phyloP scores from a whole-genome alignment of 2,888 invertebrate genomes.

The Dioctria rufipes region DNA sequence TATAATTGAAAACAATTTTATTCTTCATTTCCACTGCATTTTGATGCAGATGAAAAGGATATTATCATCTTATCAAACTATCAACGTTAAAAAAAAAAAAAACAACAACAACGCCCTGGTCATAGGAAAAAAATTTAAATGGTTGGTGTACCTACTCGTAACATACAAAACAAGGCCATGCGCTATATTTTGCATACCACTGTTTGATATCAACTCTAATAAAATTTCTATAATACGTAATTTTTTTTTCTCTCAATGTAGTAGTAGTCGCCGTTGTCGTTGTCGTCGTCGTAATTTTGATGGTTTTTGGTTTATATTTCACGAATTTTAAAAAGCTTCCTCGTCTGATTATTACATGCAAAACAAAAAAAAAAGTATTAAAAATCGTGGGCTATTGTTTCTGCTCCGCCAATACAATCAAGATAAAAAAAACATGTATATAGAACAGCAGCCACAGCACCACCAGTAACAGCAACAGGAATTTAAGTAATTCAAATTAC shows the following conservation, averaged over 20 bases:
- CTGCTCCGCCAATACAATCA: constrained; percentile 19
- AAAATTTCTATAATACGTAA: constrained; percentile 21
- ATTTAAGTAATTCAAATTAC: constrained; percentile 16
- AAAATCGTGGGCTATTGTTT: constrained; percentile 13
- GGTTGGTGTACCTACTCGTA: background rate
- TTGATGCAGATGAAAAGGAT: no score
- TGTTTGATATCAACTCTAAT: background rate
- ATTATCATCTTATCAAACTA: no score
- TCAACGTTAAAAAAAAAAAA: no score
- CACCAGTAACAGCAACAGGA: constrained; percentile 46
- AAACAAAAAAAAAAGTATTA: background rate
- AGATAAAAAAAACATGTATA: constrained; percentile 10
- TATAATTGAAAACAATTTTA: no score
- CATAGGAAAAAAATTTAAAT: background rate
- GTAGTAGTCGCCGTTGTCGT: background rate
- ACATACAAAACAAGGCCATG: background rate
- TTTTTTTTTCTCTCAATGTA: constrained; percentile 16
- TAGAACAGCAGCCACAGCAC: constrained; percentile 15
- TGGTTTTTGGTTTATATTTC: constrained; percentile 37
- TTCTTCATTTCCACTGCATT: no score
- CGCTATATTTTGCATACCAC: background rate
- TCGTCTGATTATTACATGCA: background rate
- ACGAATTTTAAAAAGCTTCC: constrained; percentile 26
- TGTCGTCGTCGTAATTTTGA: background rate
- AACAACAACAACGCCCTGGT: background rate